Evolutionary conservation across 2,888 invertebrate genomes (phyloP), one percentile per base, ranked within the genome.

Genomic region (Lypha dubia): DNA sequence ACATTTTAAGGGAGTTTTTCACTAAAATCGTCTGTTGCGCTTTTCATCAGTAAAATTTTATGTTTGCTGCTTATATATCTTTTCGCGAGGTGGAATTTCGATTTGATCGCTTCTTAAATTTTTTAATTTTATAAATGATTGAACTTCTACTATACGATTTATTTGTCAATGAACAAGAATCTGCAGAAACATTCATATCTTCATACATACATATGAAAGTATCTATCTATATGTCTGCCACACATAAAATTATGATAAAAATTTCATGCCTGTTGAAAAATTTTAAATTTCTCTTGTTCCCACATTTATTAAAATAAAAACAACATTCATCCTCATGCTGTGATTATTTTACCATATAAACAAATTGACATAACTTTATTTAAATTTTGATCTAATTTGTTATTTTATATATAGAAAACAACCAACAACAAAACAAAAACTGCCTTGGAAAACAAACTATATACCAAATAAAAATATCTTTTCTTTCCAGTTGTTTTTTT

Each of bases 351-450:
- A 77, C 68, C 77, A 83, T 75, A 80, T 76, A 84, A 79, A 81
- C 80, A 84, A 84, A 84, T 81, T 80, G 84, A 81, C 77, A 84
- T 77, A 84, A 84, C 73, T 84, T 84, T 81, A 81, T 84, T 84
- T 81, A 84, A 84, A 84, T 84, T 84, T 84, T 77, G 84, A 81
- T 81, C 84, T 84, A 77, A 84, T 84, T 84, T 84, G 77, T 77
- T 80, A 53, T 77, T 81, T 84, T 68, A 15, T 22, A 35, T 24
- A 5, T 4, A 4, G 28, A 28, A 28, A 28, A 38, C 6, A 56
- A 68, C n/a, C n/a, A 56, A 28, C 22, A 76, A 49, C 13, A 63
- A n/a, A 71, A 46, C 7, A n/a, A 38, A 6, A n/a, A n/a, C n/a
- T n/a, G n/a, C 35, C 44, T 49, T 49, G 73, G 8, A 83, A 80